Evolutionary conservation across 2,113 vertebrate genomes (phyloP).

Genomic region (Hippocampus comes): DNA sequence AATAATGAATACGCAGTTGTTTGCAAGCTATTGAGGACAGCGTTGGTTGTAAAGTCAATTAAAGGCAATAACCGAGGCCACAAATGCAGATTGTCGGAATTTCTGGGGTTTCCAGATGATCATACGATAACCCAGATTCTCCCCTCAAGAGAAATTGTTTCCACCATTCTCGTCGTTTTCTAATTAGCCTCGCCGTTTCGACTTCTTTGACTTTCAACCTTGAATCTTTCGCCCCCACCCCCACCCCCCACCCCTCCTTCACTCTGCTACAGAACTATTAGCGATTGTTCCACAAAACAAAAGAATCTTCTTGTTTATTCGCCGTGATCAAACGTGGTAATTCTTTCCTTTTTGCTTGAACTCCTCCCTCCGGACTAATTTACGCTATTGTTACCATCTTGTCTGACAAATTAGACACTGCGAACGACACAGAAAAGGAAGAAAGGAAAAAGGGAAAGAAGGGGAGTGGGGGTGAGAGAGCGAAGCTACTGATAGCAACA

Average conservation of each 20-base stretch:
- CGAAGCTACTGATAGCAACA: constrained; percentile 31
- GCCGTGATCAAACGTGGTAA: constrained; percentile 71
- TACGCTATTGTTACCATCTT: constrained; percentile 60
- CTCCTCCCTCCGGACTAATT: constrained; percentile 60
- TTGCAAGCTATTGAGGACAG: not conserved
- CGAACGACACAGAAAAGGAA: constrained; percentile 32
- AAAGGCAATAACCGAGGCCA: constrained; percentile 12
- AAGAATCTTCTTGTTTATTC: constrained; percentile 71
- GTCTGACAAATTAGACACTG: constrained; percentile 65
- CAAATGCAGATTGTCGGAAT: constrained; percentile 39
- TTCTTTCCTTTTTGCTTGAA: constrained; percentile 53
- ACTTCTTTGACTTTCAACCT: constrained; percentile 71
- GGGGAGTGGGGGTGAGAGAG: not conserved
- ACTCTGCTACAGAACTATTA: constrained; percentile 45
- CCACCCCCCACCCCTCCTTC: constrained; percentile 17
- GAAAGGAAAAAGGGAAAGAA: not conserved
- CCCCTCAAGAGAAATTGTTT: constrained; percentile 54
- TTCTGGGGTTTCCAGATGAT: constrained; percentile 36
- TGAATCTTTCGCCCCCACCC: constrained; percentile 59
- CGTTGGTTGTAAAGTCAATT: constrained; percentile 7
- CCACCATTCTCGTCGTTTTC: constrained; percentile 63
- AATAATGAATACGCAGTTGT: not conserved
- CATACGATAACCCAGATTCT: constrained; percentile 50
- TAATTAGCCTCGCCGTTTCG: constrained; percentile 63
- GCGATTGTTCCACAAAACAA: constrained; percentile 63